Conservation (phyloP, 2,888 invertebrate genomes). For the Beris chalybata region DNA sequence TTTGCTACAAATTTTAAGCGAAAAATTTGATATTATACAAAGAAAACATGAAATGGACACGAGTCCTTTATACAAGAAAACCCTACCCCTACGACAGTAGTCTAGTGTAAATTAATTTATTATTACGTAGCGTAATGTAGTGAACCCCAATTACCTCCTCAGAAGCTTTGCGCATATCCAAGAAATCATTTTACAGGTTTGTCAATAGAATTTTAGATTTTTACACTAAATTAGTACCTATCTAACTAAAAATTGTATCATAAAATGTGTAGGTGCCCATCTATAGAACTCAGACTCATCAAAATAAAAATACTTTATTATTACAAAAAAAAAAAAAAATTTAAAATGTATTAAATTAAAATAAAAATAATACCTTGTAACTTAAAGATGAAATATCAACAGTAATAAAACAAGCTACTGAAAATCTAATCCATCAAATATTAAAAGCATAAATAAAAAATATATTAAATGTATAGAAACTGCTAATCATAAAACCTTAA, state of each 20-base stretch:
- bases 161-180: constrained; percentile 6
- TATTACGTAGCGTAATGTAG: background rate
- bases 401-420: constrained; percentile 17
- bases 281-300: constrained; percentile 3
- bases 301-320: background rate
- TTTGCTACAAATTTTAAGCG: too few species aligned
- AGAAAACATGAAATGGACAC: too few species aligned
- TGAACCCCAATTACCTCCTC: background rate
- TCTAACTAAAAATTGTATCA: background rate
- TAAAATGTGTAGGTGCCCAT: background rate
- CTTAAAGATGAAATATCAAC: background rate
- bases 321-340: too few species aligned
- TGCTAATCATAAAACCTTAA: background rate
- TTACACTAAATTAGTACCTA: constrained; percentile 13
- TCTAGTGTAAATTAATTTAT: too few species aligned
- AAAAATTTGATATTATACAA: too few species aligned
- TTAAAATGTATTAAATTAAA: too few species aligned
- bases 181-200: too few species aligned
- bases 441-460: constrained; percentile 11
- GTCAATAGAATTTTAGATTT: background rate
- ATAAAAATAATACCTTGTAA: too few species aligned
- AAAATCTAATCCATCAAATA: constrained; percentile 31
- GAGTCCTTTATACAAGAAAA: too few species aligned
- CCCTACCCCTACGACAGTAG: too few species aligned
- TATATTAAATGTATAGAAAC: background rate